Evolutionary conservation across 2,113 vertebrate species (phyloP).

Genomic region (Empidonax alnorum): DNA sequence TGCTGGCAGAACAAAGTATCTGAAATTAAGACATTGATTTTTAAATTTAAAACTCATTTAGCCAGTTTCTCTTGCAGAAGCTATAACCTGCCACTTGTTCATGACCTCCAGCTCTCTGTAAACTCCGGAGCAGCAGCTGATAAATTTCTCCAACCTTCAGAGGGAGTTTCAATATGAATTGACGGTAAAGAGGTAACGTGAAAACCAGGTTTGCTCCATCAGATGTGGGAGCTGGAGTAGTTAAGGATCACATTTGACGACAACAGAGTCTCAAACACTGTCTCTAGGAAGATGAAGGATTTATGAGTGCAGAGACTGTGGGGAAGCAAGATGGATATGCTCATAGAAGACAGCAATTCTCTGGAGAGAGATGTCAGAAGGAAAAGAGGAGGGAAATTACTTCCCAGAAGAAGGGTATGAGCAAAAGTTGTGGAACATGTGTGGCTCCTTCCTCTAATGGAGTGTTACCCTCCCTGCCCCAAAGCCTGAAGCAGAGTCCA

Average conservation of each 20-base stretch:
- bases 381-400: background rate
- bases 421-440: background rate
- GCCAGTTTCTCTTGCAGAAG: background rate
- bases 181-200: background rate
- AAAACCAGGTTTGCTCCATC: slow-evolving; percentile 5
- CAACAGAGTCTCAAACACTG: background rate
- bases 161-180: background rate
- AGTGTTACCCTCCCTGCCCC: background rate
- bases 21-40: slow-evolving; percentile 28
- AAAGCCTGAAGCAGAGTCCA: background rate
- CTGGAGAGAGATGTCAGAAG: background rate
- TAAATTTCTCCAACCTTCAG: background rate
- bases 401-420: slow-evolving; percentile 1
- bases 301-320: slow-evolving; percentile 27
- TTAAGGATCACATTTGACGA: background rate
- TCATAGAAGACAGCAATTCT: slow-evolving; percentile 4
- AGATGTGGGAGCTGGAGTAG: background rate
- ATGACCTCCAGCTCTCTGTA: background rate
- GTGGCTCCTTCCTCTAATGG: background rate
- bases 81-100: background rate
- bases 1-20: background rate
- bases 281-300: slow-evolving; percentile 36
- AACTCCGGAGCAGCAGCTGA: background rate
- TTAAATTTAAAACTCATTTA: slow-evolving; percentile 21
- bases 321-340: slow-evolving; percentile 10